Base-by-base conservation (phyloP, 2,888 invertebrate genomes). In the Trichogramma evanescens region DNA sequence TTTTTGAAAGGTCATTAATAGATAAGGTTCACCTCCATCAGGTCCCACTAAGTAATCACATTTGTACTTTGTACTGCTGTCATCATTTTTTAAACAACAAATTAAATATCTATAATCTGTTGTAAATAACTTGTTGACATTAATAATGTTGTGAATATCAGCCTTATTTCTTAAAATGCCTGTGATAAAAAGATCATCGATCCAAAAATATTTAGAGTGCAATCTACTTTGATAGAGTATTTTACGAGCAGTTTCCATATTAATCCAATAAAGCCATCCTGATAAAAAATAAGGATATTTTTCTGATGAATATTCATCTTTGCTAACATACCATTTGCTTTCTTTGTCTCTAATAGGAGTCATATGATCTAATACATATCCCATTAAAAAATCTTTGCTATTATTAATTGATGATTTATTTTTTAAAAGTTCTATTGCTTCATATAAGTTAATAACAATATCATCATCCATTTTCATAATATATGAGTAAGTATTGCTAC, bases 121-220 rank as follows among this genome's bases (percentile, higher is more conserved):
- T 5, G 91, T 82, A 79, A 86, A 91, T 72, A 83, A 83, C 10
- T 82, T 70, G 52, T 83, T 81, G 10, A 89, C 75, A 56, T 86
- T 83, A 59, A 77, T 78, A 26, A 63, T 13, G 49, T 86, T 76
- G 46, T 81, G 77, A n/a, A 89, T 80, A 46, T 80, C 79, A 39
- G 85, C 74, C 41, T 81, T 78, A 56, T 84, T 79, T 6, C 87
- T 82, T 42, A 94, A 77, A 54, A 92, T 80, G 1, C 95, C 95
- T 0, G 94, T 95, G 0, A 95, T 79, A 74, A 87, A 89, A 50
- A 91, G 87, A 74, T 95, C 95, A 72, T 95, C 95, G 62, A 95
- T 93, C 94, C 95, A 95, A 78, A 95, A 94, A 69, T 87, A 89
- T 13, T 67, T 64, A 3, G 82, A 80, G n/a, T 84, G 79, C 44